A percentile compares a stretch with the other conserved stretches of the same genome.
phyloP scores from a whole-genome alignment of 2,888 invertebrate species.

The Eurois occulta region DNA sequence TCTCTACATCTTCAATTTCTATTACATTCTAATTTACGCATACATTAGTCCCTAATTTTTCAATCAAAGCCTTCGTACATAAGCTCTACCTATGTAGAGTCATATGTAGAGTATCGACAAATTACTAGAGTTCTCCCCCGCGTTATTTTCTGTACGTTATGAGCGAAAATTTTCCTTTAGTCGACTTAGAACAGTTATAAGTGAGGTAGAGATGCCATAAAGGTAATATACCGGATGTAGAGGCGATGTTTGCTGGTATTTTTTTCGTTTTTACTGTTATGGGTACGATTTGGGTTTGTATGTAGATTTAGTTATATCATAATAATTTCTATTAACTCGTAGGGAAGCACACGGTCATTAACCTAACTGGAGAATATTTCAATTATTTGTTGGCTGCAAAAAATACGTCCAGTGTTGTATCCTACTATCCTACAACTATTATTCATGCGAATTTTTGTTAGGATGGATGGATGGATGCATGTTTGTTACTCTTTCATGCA shows the following conservation, averaged over 20 bases:
- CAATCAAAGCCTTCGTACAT: slow-evolving; percentile 59
- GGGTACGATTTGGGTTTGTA: background rate
- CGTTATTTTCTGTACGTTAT: slow-evolving; percentile 78
- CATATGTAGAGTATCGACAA: slow-evolving; percentile 75
- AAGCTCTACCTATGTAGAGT: slow-evolving; percentile 43
- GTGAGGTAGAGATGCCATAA: slow-evolving; percentile 68
- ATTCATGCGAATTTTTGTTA: no score
- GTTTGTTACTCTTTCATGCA: no score
- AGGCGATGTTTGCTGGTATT: slow-evolving; percentile 24
- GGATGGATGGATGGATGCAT: no score
- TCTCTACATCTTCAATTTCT: slow-evolving; percentile 33
- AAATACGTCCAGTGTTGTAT: no score
- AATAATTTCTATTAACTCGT: background rate
- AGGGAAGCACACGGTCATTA: background rate
- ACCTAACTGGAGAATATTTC: background rate
- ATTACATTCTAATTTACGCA: slow-evolving; percentile 51
- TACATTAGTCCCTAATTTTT: slow-evolving; percentile 66
- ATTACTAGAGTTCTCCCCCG: slow-evolving; percentile 76
- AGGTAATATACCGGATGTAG: slow-evolving; percentile 54
- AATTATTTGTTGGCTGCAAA: background rate
- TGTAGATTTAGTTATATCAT: slow-evolving; percentile 2
- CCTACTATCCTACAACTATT: no score
- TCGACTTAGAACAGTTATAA: slow-evolving; percentile 66
- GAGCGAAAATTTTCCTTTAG: slow-evolving; percentile 77
- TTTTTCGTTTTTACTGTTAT: slow-evolving; percentile 12